Conservation (phyloP, 2,888 invertebrate genomes). For the Xanthorhoe designata region DNA sequence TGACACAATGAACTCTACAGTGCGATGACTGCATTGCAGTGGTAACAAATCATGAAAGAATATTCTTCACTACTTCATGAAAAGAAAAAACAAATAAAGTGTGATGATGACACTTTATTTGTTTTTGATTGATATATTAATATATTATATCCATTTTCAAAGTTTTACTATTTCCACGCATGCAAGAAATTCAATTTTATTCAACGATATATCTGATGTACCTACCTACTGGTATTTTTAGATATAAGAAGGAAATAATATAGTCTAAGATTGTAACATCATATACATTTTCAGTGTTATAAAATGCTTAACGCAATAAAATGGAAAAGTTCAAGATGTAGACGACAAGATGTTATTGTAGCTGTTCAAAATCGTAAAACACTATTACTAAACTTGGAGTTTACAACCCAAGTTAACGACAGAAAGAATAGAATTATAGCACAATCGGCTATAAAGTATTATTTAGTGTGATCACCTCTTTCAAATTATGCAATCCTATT, state of each 20-base stretch:
- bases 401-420: conserved; percentile 38
- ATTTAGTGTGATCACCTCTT: conserved; percentile 33
- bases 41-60: conserved; percentile 3
- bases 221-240: too few relatives aligned
- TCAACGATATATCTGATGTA: too few relatives aligned
- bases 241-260: too few relatives aligned
- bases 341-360: conserved; percentile 30
- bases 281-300: background rate
- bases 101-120: too few relatives aligned
- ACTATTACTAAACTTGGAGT: conserved; percentile 35
- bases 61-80: background rate
- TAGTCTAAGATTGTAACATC: too few relatives aligned
- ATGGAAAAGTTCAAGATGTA: conserved; percentile 18
- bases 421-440: conserved; percentile 34
- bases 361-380: conserved; percentile 35
- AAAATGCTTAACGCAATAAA: background rate
- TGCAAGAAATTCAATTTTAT: too few relatives aligned
- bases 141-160: too few relatives aligned
- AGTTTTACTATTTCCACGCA: too few relatives aligned
- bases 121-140: too few relatives aligned
- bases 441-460: conserved; percentile 35
- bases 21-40: conserved; percentile 21
- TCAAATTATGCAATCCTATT: conserved; percentile 29
- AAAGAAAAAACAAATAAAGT: too few relatives aligned
- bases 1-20: conserved; percentile 14